Conservation (phyloP, 2,797 vertebrate species). For the Merluccius polli region DNA sequence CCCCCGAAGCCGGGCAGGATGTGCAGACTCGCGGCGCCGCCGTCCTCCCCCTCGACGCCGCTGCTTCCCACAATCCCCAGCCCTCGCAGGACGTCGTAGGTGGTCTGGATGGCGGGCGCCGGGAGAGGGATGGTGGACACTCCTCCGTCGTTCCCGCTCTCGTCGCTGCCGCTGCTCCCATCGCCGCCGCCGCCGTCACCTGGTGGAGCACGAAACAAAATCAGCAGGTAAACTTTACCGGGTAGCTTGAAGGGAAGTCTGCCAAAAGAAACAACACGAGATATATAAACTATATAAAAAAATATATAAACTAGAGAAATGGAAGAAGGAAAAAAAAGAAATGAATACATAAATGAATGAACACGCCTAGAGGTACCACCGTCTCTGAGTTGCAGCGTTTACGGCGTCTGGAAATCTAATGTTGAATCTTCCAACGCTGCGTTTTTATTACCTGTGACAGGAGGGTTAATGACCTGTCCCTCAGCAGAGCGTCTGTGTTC, state of each 20-base stretch:
- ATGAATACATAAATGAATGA: background rate
- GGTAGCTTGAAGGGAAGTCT: too few relatives aligned
- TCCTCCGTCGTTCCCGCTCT: slow-evolving; percentile 62
- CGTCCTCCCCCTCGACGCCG: slow-evolving; percentile 46
- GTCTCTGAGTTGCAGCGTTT: background rate
- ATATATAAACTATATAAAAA: too few relatives aligned
- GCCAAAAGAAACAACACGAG: too few relatives aligned
- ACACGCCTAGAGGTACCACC: background rate
- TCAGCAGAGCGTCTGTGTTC: slow-evolving; percentile 73
- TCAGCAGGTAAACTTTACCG: background rate
- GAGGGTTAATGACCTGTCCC: slow-evolving; percentile 67
- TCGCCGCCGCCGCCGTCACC: slow-evolving; percentile 74
- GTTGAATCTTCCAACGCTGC: background rate
- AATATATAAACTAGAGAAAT: background rate
- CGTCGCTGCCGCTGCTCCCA: too few relatives aligned
- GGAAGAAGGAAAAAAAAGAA: background rate
- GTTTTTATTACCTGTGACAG: slow-evolving; percentile 63
- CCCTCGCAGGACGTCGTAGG: slow-evolving; percentile 67
- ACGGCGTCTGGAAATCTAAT: background rate
- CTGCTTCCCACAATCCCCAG: slow-evolving; percentile 71
- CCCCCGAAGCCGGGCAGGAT: slow-evolving; percentile 34
- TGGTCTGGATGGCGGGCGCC: too few relatives aligned
- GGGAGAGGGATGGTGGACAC: slow-evolving; percentile 61
- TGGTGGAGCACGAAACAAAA: slow-evolving; percentile 29
- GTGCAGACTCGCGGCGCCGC: slow-evolving; percentile 7